phyloP scores from a whole-genome alignment of 2,113 vertebrate genomes.

The Pandion haliaetus region DNA sequence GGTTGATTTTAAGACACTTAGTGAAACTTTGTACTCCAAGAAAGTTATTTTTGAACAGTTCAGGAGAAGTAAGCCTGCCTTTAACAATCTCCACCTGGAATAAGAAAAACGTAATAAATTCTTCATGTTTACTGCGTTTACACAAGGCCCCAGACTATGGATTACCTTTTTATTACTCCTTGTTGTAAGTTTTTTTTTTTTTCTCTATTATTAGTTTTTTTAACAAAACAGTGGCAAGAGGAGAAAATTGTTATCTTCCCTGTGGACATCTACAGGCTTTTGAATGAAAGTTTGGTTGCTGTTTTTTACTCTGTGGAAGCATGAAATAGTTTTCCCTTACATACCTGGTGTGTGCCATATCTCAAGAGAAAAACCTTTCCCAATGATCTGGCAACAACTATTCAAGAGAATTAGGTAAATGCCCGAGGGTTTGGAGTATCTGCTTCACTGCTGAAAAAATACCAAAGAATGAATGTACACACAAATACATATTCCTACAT shows the following conservation, averaged over 20 bases:
- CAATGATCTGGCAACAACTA: conserved; percentile 17
- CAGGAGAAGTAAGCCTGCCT: neutral
- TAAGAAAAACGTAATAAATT: conserved; percentile 69
- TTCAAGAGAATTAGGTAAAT: conserved; percentile 39
- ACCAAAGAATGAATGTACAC: neutral
- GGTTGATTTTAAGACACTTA: neutral
- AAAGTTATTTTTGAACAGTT: conserved; percentile 51
- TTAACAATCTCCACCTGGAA: conserved; percentile 65
- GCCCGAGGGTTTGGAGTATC: neutral
- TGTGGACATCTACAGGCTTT: conserved; percentile 64
- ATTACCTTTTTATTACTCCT: conserved; percentile 76
- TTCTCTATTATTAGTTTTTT: conserved; percentile 69
- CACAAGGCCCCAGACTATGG: conserved; percentile 70
- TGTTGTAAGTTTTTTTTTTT: conserved; percentile 57
- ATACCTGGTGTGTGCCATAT: conserved; percentile 1
- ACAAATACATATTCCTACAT: neutral
- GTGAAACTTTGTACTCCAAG: neutral
- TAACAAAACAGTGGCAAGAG: conserved; percentile 65
- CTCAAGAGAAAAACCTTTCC: conserved; percentile 33
- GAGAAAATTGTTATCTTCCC: conserved; percentile 76
- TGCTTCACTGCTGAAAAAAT: neutral
- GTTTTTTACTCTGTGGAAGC: conserved; percentile 51
- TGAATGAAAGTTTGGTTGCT: conserved; percentile 67
- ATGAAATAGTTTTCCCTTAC: conserved; percentile 48
- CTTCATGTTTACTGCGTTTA: conserved; percentile 63